A percentile compares a stretch with the other conserved stretches of the same genome.
Conservation (phyloP, 2,113 vertebrate species). For the Odobenus rosmarus region DNA sequence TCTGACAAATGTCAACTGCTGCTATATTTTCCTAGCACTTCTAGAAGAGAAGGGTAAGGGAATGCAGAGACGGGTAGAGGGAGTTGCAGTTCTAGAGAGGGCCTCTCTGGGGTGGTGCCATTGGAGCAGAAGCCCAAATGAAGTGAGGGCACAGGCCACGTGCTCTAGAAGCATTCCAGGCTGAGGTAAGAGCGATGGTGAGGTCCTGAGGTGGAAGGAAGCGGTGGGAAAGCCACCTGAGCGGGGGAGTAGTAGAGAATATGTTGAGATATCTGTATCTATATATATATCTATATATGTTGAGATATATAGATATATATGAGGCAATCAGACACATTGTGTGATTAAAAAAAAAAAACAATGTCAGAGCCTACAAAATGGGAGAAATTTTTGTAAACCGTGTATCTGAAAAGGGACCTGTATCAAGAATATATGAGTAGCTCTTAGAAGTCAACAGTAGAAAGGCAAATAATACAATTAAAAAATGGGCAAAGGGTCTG, state of each 20-base stretch:
- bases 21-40: conserved; percentile 7
- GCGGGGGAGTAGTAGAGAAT: not conserved
- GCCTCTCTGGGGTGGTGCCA: not conserved
- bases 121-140: not conserved
- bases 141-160: not conserved
- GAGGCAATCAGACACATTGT: not conserved
- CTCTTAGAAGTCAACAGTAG: not conserved
- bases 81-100: not conserved
- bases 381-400: not conserved
- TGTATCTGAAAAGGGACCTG: not conserved
- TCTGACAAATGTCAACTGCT: not conserved
- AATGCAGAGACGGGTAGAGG: not conserved
- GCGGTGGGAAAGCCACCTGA: not conserved
- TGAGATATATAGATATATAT: not conserved
- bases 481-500: not conserved
- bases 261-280: not conserved
- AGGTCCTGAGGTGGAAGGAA: not conserved
- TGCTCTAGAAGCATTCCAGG: not conserved
- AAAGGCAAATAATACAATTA: not conserved
- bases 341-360: not conserved
- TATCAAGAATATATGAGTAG: not conserved
- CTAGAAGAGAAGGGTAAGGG: not conserved
- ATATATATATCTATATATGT: not conserved
- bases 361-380: not conserved
- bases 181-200: not conserved